Conservation (phyloP, 2,888 invertebrate genomes). For the Chaitophorus viminalis region DNA sequence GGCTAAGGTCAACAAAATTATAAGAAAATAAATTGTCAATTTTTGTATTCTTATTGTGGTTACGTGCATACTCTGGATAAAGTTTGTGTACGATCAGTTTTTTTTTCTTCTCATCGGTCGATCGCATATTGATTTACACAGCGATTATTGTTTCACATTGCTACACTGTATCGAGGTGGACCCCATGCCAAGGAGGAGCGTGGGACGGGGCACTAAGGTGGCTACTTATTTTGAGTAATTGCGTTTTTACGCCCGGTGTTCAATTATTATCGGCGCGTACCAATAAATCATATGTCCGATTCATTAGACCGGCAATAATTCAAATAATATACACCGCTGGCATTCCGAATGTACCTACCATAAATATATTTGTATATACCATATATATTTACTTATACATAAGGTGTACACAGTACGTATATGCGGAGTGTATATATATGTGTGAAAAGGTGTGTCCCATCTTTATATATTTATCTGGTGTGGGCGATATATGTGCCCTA, state of each 20-base stretch:
- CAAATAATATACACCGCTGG: conserved; percentile 42
- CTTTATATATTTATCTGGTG: conserved; percentile 38
- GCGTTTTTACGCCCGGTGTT: conserved; percentile 56
- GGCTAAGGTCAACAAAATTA: no score
- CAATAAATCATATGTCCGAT: conserved; percentile 60
- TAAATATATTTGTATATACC: neutral
- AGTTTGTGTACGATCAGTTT: neutral
- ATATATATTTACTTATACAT: neutral
- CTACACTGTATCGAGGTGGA: conserved; percentile 3
- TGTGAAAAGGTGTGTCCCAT: conserved; percentile 59
- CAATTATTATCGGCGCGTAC: conserved; percentile 59
- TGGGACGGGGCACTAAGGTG: conserved; percentile 53
- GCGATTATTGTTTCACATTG: conserved; percentile 46
- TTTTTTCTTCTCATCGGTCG: neutral
- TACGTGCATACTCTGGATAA: neutral
- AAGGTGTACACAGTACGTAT: neutral
- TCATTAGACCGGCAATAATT: conserved; percentile 61
- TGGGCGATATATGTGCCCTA: conserved; percentile 44
- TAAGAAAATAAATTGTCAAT: neutral
- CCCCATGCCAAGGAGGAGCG: conserved; percentile 45
- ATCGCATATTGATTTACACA: conserved; percentile 27
- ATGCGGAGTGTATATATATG: neutral
- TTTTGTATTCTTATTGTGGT: neutral
- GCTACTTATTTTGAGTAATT: conserved; percentile 62
- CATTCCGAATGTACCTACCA: conserved; percentile 34